Evolutionary conservation across 2,113 vertebrate species (phyloP).

Genomic region (Tyto alba): DNA sequence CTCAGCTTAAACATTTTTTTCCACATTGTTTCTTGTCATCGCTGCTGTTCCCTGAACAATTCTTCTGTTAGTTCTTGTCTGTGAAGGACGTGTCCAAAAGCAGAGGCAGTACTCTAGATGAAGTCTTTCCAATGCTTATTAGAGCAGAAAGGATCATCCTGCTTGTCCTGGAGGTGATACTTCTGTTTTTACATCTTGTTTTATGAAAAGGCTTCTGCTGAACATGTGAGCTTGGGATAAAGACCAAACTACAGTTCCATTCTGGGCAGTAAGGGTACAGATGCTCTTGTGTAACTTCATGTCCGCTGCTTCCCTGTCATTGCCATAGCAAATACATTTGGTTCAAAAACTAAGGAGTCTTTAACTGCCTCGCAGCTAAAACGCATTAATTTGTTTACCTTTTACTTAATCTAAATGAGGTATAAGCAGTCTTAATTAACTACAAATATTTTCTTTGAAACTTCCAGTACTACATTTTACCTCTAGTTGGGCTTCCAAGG

Average conservation of each 20-base stretch:
- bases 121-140: not conserved
- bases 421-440: not conserved
- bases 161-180: not conserved
- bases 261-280: not conserved
- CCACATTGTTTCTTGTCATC: not conserved
- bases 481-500: not conserved
- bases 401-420: not conserved
- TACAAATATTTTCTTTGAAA: not conserved
- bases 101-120: not conserved
- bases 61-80: not conserved
- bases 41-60: not conserved
- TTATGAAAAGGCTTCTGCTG: not conserved
- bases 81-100: not conserved
- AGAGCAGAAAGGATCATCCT: constrained; percentile 9
- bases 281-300: not conserved
- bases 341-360: not conserved
- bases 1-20: not conserved
- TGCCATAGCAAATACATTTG: accelerated
- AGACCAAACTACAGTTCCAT: not conserved
- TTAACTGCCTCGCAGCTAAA: not conserved
- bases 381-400: not conserved
- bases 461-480: not conserved
- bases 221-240: not conserved
- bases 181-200: not conserved
- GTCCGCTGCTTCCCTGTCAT: not conserved